Percentiles rank a stretch among this genome's conserved stretches.
phyloP scores from a whole-genome alignment of 2,888 invertebrate genomes.

The Syrphus vitripennis region DNA sequence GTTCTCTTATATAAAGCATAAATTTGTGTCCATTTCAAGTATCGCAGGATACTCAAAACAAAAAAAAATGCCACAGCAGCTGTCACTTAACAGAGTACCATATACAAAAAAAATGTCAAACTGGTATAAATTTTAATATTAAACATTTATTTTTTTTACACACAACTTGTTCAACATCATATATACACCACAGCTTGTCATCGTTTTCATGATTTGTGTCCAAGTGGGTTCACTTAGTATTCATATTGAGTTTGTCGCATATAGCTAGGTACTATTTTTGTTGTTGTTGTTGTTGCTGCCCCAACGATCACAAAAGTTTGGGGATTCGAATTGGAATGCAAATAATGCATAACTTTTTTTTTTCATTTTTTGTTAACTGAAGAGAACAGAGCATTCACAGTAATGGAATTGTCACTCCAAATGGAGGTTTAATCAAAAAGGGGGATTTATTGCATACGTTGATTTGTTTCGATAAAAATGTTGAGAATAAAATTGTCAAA shows the following conservation, averaged over 20 bases:
- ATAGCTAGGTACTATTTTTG: conserved; percentile 16
- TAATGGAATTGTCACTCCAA: conserved; percentile 49
- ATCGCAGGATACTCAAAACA: conserved; percentile 36
- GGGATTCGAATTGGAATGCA: conserved; percentile 13
- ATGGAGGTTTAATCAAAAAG: neutral
- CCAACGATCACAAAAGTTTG: conserved; percentile 1
- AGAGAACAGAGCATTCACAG: neutral
- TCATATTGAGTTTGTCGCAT: conserved; percentile 43
- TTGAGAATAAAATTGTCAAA: neutral
- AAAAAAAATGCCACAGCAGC: conserved; percentile 25
- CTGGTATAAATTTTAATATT: conserved; percentile 37
- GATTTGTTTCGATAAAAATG: conserved; percentile 1
- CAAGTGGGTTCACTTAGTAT: conserved; percentile 61
- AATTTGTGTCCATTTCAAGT: conserved; percentile 13
- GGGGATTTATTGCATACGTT: conserved; percentile 8
- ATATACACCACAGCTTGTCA: conserved; percentile 48
- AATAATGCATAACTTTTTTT: conserved; percentile 40
- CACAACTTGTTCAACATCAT: conserved; percentile 23
- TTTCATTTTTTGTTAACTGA: neutral
- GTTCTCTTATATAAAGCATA: conserved; percentile 12
- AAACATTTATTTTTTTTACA: conserved; percentile 25
- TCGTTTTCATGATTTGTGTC: conserved; percentile 60
- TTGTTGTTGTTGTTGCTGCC: neutral
- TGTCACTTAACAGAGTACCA: conserved; percentile 43
- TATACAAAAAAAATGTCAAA: conserved; percentile 8